Evolutionary conservation across 2,888 invertebrate genomes (phyloP).

Genomic region (Vesta saturnalis): DNA sequence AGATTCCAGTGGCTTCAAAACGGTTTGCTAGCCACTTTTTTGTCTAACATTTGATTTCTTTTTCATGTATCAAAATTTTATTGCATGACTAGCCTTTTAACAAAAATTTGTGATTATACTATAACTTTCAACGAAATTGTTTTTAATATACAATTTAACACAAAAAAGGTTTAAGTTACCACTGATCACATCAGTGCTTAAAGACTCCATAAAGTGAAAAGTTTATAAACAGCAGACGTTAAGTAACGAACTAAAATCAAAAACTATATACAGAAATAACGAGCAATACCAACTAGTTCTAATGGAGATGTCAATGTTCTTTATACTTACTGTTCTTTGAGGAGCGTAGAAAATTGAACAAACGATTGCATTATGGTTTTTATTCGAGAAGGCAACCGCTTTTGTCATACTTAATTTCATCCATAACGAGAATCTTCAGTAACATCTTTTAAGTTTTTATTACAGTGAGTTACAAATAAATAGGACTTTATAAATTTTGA

Average conservation of each 20-base stretch:
- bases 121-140: too few relatives aligned
- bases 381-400: constrained; percentile 49
- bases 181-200: constrained; percentile 20
- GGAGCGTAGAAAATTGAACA: constrained; percentile 56
- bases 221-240: constrained; percentile 43
- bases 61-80: not conserved
- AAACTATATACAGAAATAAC: constrained; percentile 49
- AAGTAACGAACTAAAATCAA: constrained; percentile 45
- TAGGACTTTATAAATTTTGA: not conserved
- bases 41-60: not conserved
- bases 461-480: not conserved
- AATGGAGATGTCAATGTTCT: constrained; percentile 52
- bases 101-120: too few relatives aligned
- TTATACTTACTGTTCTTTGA: constrained; percentile 49
- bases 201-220: constrained; percentile 45
- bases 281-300: constrained; percentile 46
- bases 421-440: constrained; percentile 29
- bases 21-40: constrained; percentile 10
- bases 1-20: constrained; percentile 44
- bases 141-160: too few relatives aligned
- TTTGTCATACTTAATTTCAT: constrained; percentile 51
- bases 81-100: too few relatives aligned
- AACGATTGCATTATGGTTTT: constrained; percentile 52
- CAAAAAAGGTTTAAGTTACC: constrained; percentile 1
- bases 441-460: constrained; percentile 21